phyloP scores from a whole-genome alignment of 2,888 invertebrate species.

The Orchesellides sinensis region DNA sequence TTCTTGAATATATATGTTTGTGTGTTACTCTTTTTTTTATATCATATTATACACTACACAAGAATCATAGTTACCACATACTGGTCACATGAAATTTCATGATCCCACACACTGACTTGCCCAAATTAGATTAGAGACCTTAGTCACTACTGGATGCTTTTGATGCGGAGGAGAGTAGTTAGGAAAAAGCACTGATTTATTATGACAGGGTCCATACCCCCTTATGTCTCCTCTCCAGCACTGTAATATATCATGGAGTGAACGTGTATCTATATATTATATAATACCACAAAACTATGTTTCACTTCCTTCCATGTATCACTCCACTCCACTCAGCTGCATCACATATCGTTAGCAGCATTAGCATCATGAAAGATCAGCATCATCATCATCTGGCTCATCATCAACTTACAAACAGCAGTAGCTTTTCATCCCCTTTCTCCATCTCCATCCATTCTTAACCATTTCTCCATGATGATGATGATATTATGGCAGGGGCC shows the following conservation, averaged over 20 bases:
- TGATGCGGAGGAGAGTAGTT: conserved; percentile 45
- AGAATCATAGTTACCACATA: conserved; percentile 68
- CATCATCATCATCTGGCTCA: conserved; percentile 36
- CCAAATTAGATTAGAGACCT: conserved; percentile 75
- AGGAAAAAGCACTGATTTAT: conserved; percentile 74
- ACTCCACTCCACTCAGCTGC: background rate
- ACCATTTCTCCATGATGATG: conserved; percentile 36
- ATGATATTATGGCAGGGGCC: conserved; percentile 4
- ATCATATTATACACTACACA: background rate
- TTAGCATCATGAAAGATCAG: conserved; percentile 48
- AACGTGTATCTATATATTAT: background rate
- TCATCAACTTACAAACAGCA: conserved; percentile 62
- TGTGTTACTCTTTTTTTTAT: no score
- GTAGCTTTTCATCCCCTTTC: conserved; percentile 62
- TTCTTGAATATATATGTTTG: conserved; percentile 18
- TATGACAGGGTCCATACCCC: conserved; percentile 74
- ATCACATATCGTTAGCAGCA: conserved; percentile 5
- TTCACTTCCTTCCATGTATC: conserved; percentile 14
- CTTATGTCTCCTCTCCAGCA: conserved; percentile 66
- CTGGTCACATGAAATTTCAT: conserved; percentile 75
- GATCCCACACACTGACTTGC: conserved; percentile 75
- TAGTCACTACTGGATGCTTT: conserved; percentile 72
- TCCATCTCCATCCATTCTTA: conserved; percentile 28
- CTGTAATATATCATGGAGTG: conserved; percentile 54
- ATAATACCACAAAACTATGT: conserved; percentile 25